These are phyloP conservation scores for Mus spretus DNA, from an alignment of 2,797 vertebrate genomes.

Conservation along the genomic window DNA sequence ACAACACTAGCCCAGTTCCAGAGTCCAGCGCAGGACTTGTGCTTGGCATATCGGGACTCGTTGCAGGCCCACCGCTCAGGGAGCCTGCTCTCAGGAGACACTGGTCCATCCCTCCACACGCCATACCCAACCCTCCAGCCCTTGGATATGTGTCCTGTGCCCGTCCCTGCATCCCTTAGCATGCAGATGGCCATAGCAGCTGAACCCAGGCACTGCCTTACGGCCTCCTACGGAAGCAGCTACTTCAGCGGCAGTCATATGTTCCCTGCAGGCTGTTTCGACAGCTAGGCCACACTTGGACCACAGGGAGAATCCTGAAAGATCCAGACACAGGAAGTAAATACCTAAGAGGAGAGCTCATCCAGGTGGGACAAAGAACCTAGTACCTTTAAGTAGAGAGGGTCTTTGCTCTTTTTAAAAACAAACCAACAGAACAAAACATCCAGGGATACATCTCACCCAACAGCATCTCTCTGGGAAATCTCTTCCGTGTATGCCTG, in stretches of 20 bases:
- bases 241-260: constrained; percentile 91
- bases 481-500: background rate
- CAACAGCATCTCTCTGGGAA: background rate
- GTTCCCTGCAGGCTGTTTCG: constrained; percentile 91
- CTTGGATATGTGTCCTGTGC: constrained; percentile 85
- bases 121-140: constrained; percentile 89
- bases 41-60: constrained; percentile 92
- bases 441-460: constrained; percentile 60
- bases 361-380: background rate
- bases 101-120: constrained; percentile 74
- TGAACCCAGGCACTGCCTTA: constrained; percentile 91
- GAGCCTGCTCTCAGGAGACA: constrained; percentile 84
- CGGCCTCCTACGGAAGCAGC: constrained; percentile 90
- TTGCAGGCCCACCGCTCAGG: constrained; percentile 91
- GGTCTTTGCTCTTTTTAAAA: background rate
- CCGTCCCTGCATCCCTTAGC: constrained; percentile 90
- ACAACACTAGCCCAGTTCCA: constrained; percentile 91
- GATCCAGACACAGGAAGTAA: background rate
- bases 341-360: background rate
- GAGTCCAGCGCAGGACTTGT: constrained; percentile 91
- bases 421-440: constrained; percentile 4
- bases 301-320: background rate
- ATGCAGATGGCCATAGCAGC: constrained; percentile 91
- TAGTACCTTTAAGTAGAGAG: background rate
- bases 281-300: constrained; percentile 90